Percentiles rank a stretch among this genome's conserved stretches.
Conservation (phyloP, 2,113 vertebrate genomes). For the Ursus arctos region DNA sequence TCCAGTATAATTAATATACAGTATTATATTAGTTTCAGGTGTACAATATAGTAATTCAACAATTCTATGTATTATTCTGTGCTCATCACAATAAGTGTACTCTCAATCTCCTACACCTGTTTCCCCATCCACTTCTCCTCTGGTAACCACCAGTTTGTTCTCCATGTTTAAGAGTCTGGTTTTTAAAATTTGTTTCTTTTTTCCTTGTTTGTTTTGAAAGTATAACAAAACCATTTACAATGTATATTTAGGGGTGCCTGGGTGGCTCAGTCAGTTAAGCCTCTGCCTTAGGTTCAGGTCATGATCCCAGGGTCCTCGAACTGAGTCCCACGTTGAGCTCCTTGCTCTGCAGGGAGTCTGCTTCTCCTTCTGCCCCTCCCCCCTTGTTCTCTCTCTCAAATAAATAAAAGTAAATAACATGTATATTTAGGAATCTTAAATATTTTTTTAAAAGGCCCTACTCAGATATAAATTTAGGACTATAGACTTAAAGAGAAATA, state of each 20-base stretch:
- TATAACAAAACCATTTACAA: slow-evolving; percentile 13
- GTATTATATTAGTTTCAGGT: not conserved
- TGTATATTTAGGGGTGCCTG: not conserved
- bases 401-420: no score
- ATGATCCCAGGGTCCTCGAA: no score
- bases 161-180: not conserved
- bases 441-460: slow-evolving; percentile 12
- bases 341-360: no score
- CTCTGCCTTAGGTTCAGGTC: no score
- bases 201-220: not conserved
- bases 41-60: not conserved
- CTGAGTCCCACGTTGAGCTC: no score
- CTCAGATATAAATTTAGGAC: slow-evolving; percentile 7
- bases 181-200: not conserved
- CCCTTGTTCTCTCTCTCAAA: no score
- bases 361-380: no score
- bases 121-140: not conserved
- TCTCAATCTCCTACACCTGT: not conserved
- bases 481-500: not conserved
- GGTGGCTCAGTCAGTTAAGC: no score
- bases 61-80: not conserved
- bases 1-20: not conserved
- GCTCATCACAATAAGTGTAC: not conserved
- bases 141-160: not conserved
- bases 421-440: not conserved